Percentiles rank a stretch among this genome's conserved stretches.
These are phyloP conservation scores for Drosophila subobscura DNA, from an alignment of 1,140 invertebrate species.

Conservation along the genomic window DNA sequence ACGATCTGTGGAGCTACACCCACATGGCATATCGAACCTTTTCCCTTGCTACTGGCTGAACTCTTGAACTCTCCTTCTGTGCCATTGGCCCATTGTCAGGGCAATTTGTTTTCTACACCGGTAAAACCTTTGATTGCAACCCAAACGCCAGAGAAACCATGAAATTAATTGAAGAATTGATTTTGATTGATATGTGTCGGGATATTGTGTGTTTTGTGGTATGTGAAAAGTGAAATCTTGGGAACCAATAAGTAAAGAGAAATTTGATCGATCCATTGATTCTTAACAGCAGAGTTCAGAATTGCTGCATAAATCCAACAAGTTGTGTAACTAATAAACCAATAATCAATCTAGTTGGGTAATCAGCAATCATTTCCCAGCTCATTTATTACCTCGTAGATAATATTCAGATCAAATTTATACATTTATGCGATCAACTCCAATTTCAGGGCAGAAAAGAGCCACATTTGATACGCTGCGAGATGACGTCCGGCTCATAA, in stretches of 20 bases:
- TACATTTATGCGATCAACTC: slow-evolving; percentile 49
- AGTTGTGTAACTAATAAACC: slow-evolving; percentile 22
- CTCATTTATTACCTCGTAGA: slow-evolving; percentile 29
- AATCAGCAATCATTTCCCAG: slow-evolving; percentile 35
- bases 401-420: slow-evolving; percentile 26
- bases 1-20: slow-evolving; percentile 42
- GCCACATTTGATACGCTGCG: slow-evolving; percentile 53
- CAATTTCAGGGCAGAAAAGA: slow-evolving; percentile 36
- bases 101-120: slow-evolving; percentile 33
- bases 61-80: slow-evolving; percentile 49
- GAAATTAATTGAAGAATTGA: slow-evolving; percentile 40
- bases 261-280: background rate
- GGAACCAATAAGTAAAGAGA: slow-evolving; percentile 5
- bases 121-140: slow-evolving; percentile 33
- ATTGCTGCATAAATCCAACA: slow-evolving; percentile 11
- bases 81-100: slow-evolving; percentile 45
- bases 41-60: slow-evolving; percentile 53
- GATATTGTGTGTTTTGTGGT: background rate
- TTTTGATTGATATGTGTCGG: slow-evolving; percentile 36
- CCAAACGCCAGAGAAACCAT: slow-evolving; percentile 40
- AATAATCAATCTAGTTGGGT: slow-evolving; percentile 22
- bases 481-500: slow-evolving; percentile 57
- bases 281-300: too few relatives aligned
- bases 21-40: slow-evolving; percentile 28
- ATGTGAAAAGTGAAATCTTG: slow-evolving; percentile 18